Evolutionary conservation across 2,888 invertebrate genomes (phyloP).

Genomic region (Xiphydria camelus): DNA sequence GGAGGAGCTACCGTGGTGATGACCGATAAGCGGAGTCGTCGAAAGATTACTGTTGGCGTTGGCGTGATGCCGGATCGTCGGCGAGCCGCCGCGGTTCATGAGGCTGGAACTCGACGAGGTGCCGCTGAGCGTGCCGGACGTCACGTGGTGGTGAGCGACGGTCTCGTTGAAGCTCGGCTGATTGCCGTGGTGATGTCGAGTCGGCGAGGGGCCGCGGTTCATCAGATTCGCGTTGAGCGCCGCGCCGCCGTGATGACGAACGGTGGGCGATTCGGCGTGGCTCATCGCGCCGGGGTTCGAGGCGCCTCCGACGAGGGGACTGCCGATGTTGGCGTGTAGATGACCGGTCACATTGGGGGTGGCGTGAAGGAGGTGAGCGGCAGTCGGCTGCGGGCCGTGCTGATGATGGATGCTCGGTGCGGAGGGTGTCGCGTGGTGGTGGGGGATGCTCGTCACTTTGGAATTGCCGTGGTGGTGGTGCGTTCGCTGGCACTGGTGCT

Average conservation of each 20-base stretch:
- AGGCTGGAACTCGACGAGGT: constrained; percentile 42
- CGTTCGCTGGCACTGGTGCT: constrained; percentile 35
- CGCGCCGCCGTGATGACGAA: constrained; percentile 1
- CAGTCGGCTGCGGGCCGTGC: constrained; percentile 26
- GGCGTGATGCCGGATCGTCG: constrained; percentile 27
- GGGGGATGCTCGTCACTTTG: constrained; percentile 23
- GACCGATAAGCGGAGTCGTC: constrained; percentile 36
- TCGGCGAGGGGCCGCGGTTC: constrained; percentile 8
- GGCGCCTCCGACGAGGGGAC: constrained; percentile 12
- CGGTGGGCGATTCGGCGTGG: constrained; percentile 18
- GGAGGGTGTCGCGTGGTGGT: constrained; percentile 22
- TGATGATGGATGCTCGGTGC: constrained; percentile 21
- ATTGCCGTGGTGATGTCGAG: constrained; percentile 25
- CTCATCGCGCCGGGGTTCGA: constrained; percentile 14
- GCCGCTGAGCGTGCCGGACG: constrained; percentile 36
- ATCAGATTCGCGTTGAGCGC: constrained; percentile 9
- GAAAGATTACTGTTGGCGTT: constrained; percentile 27
- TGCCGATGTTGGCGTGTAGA: constrained; percentile 24
- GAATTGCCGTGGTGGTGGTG: constrained; percentile 37
- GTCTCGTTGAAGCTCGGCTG: constrained; percentile 1
- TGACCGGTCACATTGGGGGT: constrained; percentile 14
- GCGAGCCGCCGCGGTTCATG: constrained; percentile 40
- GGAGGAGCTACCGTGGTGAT: constrained; percentile 40
- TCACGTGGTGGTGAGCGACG: constrained; percentile 31
- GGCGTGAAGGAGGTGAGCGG: too few species aligned